Conservation (phyloP, 2,888 invertebrate genomes). For the Tipula vernalis region DNA sequence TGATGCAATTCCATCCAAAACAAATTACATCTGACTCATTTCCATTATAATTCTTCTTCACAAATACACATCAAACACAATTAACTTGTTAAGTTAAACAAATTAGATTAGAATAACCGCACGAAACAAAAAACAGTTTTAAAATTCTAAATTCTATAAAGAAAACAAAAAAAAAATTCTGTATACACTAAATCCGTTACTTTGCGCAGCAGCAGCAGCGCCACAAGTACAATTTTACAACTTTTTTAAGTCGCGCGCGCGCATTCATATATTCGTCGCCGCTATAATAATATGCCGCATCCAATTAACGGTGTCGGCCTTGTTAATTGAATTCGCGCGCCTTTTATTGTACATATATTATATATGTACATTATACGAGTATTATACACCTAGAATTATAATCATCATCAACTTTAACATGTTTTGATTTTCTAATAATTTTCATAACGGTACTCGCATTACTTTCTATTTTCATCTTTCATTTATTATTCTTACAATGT, state of each 20-base stretch:
- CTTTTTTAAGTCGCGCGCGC: neutral
- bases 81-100: neutral
- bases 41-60: neutral
- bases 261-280: neutral
- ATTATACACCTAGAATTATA: neutral
- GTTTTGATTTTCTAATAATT: neutral
- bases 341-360: neutral
- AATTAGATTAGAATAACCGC: neutral
- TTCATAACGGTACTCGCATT: neutral
- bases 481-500: neutral
- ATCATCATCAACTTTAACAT: neutral
- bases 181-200: neutral
- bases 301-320: neutral
- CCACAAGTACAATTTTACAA: neutral
- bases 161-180: neutral
- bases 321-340: neutral
- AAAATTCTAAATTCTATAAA: neutral
- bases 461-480: neutral
- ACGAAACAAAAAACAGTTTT: neutral
- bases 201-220: neutral
- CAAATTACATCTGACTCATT: neutral
- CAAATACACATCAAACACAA: neutral
- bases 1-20: neutral
- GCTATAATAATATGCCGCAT: neutral
- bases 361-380: neutral